Percentiles rank a stretch among this genome's conserved stretches.
These are phyloP conservation scores for Stegodyphus dumicola DNA, from an alignment of 1,140 invertebrate genomes.

Conservation along the genomic window DNA sequence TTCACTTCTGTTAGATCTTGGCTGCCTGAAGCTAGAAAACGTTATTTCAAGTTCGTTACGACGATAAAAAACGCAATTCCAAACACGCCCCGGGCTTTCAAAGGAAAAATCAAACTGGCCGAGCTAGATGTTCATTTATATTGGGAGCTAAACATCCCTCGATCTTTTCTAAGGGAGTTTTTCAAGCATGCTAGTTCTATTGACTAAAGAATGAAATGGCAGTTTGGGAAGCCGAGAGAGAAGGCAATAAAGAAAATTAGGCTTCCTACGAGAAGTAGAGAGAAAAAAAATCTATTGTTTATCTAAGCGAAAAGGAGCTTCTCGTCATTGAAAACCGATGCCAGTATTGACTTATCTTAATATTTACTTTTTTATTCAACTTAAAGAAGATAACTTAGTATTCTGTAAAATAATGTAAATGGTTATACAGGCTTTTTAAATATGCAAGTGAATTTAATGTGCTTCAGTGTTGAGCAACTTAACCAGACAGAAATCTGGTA, in stretches of 20 bases:
- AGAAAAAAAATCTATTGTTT: background rate
- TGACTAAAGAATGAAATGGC: background rate
- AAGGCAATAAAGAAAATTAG: background rate
- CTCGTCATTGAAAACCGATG: background rate
- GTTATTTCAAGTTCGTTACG: slow-evolving; percentile 1
- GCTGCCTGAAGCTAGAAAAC: background rate
- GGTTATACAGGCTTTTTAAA: no score
- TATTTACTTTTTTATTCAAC: background rate
- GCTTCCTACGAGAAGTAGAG: background rate
- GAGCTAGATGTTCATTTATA: background rate
- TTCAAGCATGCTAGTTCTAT: background rate
- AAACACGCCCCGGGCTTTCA: background rate
- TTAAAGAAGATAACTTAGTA: no score
- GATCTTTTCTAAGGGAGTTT: background rate
- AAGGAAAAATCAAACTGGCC: background rate
- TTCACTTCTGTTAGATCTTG: background rate
- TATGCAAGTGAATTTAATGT: no score
- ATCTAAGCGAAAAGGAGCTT: background rate
- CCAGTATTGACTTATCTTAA: background rate
- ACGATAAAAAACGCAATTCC: slow-evolving; percentile 4
- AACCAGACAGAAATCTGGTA: no score
- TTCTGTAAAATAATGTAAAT: no score
- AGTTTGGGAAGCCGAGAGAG: background rate
- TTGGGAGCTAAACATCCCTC: background rate
- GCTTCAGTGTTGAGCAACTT: no score